phyloP scores from a whole-genome alignment of 1,140 invertebrate genomes.

The Bicyclus anynana region DNA sequence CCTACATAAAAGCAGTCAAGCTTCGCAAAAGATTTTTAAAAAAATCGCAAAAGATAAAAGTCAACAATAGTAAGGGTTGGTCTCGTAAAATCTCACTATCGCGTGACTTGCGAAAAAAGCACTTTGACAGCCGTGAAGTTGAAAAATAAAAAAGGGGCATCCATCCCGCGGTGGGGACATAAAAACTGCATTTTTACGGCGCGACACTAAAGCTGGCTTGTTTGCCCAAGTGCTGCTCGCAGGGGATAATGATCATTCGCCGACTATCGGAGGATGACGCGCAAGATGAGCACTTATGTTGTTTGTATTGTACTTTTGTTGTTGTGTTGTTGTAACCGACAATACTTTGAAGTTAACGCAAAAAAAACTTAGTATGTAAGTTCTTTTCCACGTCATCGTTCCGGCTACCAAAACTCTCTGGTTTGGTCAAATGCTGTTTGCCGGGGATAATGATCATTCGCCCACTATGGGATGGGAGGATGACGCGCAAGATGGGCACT shows the following conservation, averaged over 20 bases:
- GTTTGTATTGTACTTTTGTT: too few species aligned
- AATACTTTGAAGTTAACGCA: too few species aligned
- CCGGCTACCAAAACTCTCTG: slow-evolving; percentile 16
- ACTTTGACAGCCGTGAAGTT: slow-evolving; percentile 44
- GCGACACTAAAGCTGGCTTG: slow-evolving; percentile 20
- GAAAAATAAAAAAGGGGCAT: slow-evolving; percentile 44
- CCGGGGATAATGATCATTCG: slow-evolving; percentile 17
- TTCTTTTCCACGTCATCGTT: too few species aligned
- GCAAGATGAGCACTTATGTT: background rate
- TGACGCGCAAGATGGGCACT: slow-evolving; percentile 1
- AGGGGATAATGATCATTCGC: slow-evolving; percentile 15
- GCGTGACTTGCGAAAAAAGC: slow-evolving; percentile 26
- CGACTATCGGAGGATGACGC: slow-evolving; percentile 15
- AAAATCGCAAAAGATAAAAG: too few species aligned
- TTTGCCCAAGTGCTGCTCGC: slow-evolving; percentile 16
- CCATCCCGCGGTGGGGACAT: slow-evolving; percentile 30
- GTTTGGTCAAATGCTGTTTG: slow-evolving; percentile 15
- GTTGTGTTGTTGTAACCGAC: too few species aligned
- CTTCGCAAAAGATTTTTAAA: too few species aligned
- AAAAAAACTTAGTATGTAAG: too few species aligned
- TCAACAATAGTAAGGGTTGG: slow-evolving; percentile 15
- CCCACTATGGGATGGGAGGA: slow-evolving; percentile 11
- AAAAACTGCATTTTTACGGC: slow-evolving; percentile 43
- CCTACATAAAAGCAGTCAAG: too few species aligned
- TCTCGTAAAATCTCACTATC: slow-evolving; percentile 43